phyloP scores from a whole-genome alignment of 2,113 vertebrate genomes.

The Caloenas nicobarica region DNA sequence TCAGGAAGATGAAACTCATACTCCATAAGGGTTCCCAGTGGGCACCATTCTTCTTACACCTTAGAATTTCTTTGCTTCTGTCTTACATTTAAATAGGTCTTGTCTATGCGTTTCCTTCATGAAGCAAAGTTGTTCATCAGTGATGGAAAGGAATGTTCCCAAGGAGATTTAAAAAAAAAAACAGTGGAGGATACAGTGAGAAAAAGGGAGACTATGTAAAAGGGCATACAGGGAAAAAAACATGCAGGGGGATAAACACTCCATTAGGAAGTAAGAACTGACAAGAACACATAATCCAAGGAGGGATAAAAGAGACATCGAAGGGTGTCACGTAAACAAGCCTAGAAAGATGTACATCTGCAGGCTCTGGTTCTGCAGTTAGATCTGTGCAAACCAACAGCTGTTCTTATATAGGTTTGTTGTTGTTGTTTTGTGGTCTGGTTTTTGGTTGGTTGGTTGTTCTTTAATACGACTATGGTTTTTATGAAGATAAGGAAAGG shows the following conservation, averaged over 20 bases:
- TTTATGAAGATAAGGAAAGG: background rate
- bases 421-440: no score
- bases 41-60: background rate
- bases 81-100: background rate
- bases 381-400: background rate
- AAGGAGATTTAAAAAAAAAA: background rate
- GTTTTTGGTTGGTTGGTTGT: no score
- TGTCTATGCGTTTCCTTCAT: background rate
- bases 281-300: background rate
- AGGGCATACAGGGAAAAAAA: rapidly evolving
- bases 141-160: background rate
- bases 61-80: background rate
- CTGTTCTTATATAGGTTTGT: rapidly evolving
- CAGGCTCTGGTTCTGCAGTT: background rate
- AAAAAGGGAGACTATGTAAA: background rate
- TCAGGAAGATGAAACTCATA: background rate
- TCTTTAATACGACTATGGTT: background rate
- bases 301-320: background rate
- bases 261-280: background rate
- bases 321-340: background rate
- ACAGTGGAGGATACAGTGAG: background rate
- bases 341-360: background rate
- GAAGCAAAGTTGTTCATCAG: background rate
- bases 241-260: background rate
- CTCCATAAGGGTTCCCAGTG: background rate